Percentiles rank a stretch among this genome's conserved stretches.
phyloP scores from a whole-genome alignment of 2,113 vertebrate species.

The Triplophysa rosa region DNA sequence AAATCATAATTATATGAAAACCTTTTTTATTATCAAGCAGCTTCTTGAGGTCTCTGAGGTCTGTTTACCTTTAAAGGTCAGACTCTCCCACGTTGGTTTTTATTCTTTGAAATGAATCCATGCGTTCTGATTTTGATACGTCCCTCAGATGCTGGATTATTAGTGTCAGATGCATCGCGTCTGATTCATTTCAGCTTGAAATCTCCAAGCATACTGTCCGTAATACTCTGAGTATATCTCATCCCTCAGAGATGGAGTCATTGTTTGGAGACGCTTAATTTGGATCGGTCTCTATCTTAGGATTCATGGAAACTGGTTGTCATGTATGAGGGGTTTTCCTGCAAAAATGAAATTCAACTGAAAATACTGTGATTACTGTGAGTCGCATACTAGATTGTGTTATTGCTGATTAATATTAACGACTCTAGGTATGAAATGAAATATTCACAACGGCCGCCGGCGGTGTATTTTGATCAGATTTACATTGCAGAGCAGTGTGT shows the following conservation, averaged over 20 bases:
- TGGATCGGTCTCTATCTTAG: constrained; percentile 15
- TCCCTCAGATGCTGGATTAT: constrained; percentile 2
- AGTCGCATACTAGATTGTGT: not conserved
- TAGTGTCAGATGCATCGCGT: constrained; percentile 18
- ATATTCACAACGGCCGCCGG: not conserved
- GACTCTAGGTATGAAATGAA: not conserved
- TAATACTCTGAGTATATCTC: constrained; percentile 33
- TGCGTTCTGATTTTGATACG: not conserved
- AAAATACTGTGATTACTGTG: not conserved
- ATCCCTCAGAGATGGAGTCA: constrained; percentile 9
- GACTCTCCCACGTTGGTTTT: constrained; percentile 7
- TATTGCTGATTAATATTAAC: not conserved
- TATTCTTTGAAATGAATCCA: not conserved
- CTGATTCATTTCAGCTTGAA: constrained; percentile 33
- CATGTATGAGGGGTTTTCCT: not conserved
- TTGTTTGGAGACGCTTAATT: constrained; percentile 37
- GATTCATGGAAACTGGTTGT: not conserved
- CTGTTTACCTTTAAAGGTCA: not conserved
- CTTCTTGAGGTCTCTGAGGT: too few species aligned
- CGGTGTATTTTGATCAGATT: not conserved
- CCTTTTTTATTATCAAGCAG: too few species aligned
- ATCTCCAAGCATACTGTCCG: constrained; percentile 43
- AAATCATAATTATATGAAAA: too few species aligned
- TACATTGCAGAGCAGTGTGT: not conserved
- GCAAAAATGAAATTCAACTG: constrained; percentile 10